Evolutionary conservation across 2,888 invertebrate species (phyloP), one percentile per base, ranked within the genome.

Genomic region (Schizaphis graminum): DNA sequence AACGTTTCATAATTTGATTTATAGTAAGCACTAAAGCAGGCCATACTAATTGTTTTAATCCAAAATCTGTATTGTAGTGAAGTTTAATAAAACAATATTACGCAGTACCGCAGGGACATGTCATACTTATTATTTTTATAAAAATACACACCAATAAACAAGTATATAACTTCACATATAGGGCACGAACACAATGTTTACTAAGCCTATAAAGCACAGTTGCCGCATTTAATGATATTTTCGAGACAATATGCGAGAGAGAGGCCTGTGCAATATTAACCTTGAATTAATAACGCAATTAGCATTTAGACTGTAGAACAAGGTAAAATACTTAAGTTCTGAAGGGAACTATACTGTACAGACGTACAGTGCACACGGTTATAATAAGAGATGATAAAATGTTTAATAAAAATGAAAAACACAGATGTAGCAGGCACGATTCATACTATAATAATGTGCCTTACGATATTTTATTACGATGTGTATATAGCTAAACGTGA

Each of bases 231-330:
- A 89, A 57, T 47, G 47, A 44, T 89, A 47, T 89, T 89, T 89
- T 89, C n/a, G n/a, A 61, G 44, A 61, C 61, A 47, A 61, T n/a
- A 4, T 47, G 7, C 1, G 26, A 24, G 21, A 49, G n/a, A 47
- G 77, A 49, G n/a, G 49, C 24, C 67, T 67, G 67, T 77, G 90
- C 47, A 47, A 67, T 90, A 67, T 91, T 67, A 77, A 91, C 90
- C 90, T 91, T 91, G 77, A 91, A 49, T 35, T 67, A 77, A 57
- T 35, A 91, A 77, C n/a, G 49, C 77, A 77, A 91, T 67, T 77
- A 91, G 35, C 35, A 49, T 77, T 77, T 49, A 49, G 49, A 77
- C 67, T 44, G 89, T 28, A 35, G 47, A 24, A 67, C 90, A 91
- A 91, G 90, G 77, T 77, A 77, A 91, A 91, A 91, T n/a, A 49